phyloP scores from a whole-genome alignment of 2,797 vertebrate genomes.

The Melanotaenia pygmaea region DNA sequence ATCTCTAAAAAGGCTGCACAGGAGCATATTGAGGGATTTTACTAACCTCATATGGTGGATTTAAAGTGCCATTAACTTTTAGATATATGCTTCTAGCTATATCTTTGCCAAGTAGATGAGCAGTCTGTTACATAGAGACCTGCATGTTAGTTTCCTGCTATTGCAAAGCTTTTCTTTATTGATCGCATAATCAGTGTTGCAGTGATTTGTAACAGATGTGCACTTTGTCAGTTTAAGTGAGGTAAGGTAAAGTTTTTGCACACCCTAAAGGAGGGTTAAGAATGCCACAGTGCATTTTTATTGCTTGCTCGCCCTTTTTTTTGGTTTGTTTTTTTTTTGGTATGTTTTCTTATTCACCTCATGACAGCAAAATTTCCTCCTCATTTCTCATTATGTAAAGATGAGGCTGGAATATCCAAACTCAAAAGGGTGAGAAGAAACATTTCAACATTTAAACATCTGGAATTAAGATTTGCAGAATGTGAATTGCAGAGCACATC shows the following conservation, averaged over 20 bases:
- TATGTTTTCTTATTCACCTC: constrained; percentile 22
- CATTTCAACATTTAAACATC: constrained; percentile 23
- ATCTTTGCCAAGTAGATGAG: constrained; percentile 61
- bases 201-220: constrained; percentile 64
- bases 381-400: constrained; percentile 5
- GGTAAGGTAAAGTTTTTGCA: constrained; percentile 59
- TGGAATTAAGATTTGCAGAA: constrained; percentile 29
- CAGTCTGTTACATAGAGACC: constrained; percentile 55
- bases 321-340: constrained; percentile 9
- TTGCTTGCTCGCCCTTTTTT: constrained; percentile 12
- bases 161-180: constrained; percentile 50
- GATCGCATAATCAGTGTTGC: constrained; percentile 55
- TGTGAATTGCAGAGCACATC: constrained; percentile 42
- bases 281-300: constrained; percentile 40
- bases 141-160: constrained; percentile 30
- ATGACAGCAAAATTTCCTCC: constrained; percentile 20
- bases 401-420: constrained; percentile 26
- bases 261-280: constrained; percentile 42
- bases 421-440: constrained; percentile 15
- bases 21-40: constrained; percentile 38
- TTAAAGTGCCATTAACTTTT: constrained; percentile 44
- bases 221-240: constrained; percentile 68
- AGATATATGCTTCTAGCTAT: constrained; percentile 21
- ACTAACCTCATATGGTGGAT: constrained; percentile 29
- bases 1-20: constrained; percentile 30